Percentiles rank a stretch among this genome's conserved stretches.
Evolutionary conservation across 2,113 vertebrate genomes (phyloP).

Genomic region (Lagopus leucura): DNA sequence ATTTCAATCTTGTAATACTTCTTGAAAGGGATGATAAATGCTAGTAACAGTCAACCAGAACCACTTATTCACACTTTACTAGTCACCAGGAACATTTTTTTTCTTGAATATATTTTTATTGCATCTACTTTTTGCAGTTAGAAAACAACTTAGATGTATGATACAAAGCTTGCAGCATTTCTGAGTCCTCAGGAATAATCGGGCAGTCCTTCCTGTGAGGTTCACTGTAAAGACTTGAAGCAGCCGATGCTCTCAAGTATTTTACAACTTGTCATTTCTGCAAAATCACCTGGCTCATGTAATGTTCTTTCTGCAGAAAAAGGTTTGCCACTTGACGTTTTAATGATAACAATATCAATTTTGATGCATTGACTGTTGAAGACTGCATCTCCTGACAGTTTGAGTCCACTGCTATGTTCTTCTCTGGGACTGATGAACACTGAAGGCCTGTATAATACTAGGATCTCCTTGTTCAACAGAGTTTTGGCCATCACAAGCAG

Average conservation of each 20-base stretch:
- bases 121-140: background rate
- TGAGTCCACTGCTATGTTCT: background rate
- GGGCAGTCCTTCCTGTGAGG: background rate
- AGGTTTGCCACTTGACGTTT: background rate
- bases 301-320: background rate
- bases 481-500: background rate
- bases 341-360: background rate
- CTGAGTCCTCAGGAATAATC: background rate
- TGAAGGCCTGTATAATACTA: background rate
- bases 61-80: background rate
- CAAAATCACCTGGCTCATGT: fast-evolving
- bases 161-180: background rate
- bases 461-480: background rate
- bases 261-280: background rate
- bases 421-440: background rate
- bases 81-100: background rate
- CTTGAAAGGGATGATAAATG: background rate
- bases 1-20: background rate
- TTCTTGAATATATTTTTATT: background rate
- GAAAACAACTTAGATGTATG: background rate
- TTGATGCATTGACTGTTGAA: background rate
- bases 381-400: fast-evolving
- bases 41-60: background rate
- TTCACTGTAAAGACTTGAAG: background rate
- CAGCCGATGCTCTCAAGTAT: background rate